These are phyloP conservation scores for Leptodactylus fallax DNA, from an alignment of 2,797 vertebrate genomes.

Conservation along the genomic window DNA sequence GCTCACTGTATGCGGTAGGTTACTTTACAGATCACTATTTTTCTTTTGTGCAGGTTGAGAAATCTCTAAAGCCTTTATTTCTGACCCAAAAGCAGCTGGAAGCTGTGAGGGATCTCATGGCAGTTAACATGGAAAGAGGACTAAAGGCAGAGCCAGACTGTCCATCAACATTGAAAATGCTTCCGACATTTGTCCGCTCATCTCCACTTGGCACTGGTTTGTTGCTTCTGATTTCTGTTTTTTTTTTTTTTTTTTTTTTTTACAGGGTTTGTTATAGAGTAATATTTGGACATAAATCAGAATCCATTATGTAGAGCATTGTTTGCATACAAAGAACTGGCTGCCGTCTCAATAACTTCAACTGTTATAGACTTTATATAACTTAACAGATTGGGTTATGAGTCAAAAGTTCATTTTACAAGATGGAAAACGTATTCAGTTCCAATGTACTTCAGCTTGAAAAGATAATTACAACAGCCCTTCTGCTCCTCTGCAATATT, in stretches of 20 bases:
- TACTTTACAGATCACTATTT: not conserved
- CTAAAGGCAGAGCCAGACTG: conserved; percentile 70
- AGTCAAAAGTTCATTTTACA: not conserved
- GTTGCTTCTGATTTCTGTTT: not conserved
- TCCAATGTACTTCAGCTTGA: not conserved
- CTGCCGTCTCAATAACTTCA: not conserved
- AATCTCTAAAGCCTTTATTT: conserved; percentile 71
- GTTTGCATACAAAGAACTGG: not conserved
- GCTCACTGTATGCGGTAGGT: not conserved
- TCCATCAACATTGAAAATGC: conserved; percentile 78
- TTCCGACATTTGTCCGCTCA: conserved; percentile 84
- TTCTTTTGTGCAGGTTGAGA: conserved; percentile 71
- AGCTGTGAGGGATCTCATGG: conserved; percentile 73
- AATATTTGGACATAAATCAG: not conserved
- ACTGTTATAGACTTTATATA: not conserved
- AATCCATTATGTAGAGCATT: not conserved
- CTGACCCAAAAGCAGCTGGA: conserved; percentile 73
- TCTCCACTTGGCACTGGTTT: conserved; percentile 84
- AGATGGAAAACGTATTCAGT: not conserved
- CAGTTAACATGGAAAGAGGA: conserved; percentile 74
- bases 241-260: too few species aligned
- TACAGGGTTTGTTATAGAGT: not conserved
- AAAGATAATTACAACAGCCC: not conserved
- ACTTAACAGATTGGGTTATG: not conserved
- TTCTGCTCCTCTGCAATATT: too few species aligned